phyloP scores from a whole-genome alignment of 2,113 vertebrate genomes.

The Ochotona princeps region DNA sequence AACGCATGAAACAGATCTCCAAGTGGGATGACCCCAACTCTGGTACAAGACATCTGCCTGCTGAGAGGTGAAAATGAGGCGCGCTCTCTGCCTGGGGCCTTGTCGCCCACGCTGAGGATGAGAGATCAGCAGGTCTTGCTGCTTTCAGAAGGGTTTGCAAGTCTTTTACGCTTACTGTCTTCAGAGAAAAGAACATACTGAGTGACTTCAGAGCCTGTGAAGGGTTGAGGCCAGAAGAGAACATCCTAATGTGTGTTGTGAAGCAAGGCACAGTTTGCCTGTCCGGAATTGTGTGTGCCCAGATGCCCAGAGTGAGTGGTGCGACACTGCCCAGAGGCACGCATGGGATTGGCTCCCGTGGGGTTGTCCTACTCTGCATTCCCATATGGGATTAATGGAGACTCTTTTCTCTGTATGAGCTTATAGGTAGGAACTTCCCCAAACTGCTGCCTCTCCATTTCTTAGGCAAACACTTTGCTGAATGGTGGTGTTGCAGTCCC shows the following conservation, averaged over 20 bases:
- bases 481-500: neutral
- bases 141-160: neutral
- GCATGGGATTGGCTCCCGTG: accelerated
- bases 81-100: neutral
- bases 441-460: neutral
- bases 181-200: neutral
- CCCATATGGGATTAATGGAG: too few species aligned
- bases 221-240: neutral
- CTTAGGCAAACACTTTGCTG: neutral
- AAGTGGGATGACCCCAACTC: too few species aligned
- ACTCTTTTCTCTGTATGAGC: neutral
- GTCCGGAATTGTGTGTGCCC: neutral
- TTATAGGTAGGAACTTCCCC: neutral
- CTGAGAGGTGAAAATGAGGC: accelerated
- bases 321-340: neutral
- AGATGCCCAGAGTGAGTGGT: neutral
- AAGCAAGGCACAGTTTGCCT: neutral
- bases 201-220: neutral
- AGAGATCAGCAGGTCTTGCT: neutral
- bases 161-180: neutral
- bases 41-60: accelerated
- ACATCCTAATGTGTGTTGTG: neutral
- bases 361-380: accelerated
- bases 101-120: neutral
- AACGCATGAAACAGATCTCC: neutral